phyloP scores from a whole-genome alignment of 2,797 vertebrate species.

The Malurus leucopterus region DNA sequence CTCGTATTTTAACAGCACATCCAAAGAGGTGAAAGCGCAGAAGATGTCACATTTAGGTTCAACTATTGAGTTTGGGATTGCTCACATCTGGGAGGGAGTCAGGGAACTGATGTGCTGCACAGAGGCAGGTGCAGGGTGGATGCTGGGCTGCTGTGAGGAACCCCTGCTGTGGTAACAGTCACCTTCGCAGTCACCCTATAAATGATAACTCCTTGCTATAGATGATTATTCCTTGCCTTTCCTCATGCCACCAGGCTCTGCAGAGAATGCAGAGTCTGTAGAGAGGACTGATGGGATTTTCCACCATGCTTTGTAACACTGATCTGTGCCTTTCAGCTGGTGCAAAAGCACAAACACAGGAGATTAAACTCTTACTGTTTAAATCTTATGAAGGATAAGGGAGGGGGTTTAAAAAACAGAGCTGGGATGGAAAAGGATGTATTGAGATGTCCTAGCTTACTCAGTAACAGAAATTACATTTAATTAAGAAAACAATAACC shows the following conservation, averaged over 20 bases:
- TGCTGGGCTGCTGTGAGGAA: not conserved
- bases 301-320: not conserved
- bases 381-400: not conserved
- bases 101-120: not conserved
- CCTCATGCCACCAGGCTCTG: rapidly evolving
- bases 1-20: not conserved
- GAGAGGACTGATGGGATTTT: not conserved
- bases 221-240: not conserved
- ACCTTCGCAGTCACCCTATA: not conserved
- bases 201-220: not conserved
- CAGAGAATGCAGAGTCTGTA: not conserved
- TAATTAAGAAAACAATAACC: not conserved
- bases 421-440: not conserved
- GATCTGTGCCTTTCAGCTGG: not conserved
- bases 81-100: not conserved
- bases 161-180: not conserved
- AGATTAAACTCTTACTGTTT: not conserved
- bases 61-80: not conserved
- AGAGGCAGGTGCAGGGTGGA: not conserved
- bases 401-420: not conserved
- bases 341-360: not conserved
- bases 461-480: not conserved
- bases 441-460: not conserved
- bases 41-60: not conserved
- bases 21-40: not conserved